Evolutionary conservation across 2,888 invertebrate species (phyloP).

Genomic region (Melieria picta): DNA sequence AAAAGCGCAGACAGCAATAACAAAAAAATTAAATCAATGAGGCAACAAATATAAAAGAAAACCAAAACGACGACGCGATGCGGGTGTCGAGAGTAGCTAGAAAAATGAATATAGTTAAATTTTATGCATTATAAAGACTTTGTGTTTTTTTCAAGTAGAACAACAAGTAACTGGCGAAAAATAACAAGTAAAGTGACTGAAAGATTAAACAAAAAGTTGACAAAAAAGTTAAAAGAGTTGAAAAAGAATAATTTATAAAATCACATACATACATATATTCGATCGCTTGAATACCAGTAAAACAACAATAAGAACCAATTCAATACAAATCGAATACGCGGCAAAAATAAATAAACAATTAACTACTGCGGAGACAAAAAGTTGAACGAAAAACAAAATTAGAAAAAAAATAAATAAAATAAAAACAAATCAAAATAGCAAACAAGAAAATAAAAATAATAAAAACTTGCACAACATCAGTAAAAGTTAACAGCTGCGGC

Average conservation of each 20-base stretch:
- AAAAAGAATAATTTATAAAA: slow-evolving; percentile 1
- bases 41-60: not conserved
- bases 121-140: not conserved
- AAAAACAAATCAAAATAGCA: slow-evolving; percentile 24
- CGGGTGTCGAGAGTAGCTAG: not conserved
- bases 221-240: not conserved
- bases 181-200: not conserved
- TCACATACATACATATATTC: slow-evolving; percentile 1
- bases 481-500: slow-evolving; percentile 30
- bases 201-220: slow-evolving; percentile 5
- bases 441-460: slow-evolving; percentile 30
- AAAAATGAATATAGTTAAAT: too few relatives aligned
- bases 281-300: not conserved
- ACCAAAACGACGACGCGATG: not conserved
- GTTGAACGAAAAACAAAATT: slow-evolving; percentile 19
- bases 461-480: slow-evolving; percentile 33
- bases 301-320: not conserved
- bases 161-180: not conserved
- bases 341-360: slow-evolving; percentile 16
- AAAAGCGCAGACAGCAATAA: slow-evolving; percentile 32
- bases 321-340: too few relatives aligned
- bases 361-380: slow-evolving; percentile 24
- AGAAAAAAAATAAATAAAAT: slow-evolving; percentile 27
- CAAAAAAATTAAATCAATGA: not conserved
- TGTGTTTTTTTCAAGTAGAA: not conserved